Evolutionary conservation across 1,140 invertebrate genomes (phyloP).

Genomic region (Trichonephila clavata): DNA sequence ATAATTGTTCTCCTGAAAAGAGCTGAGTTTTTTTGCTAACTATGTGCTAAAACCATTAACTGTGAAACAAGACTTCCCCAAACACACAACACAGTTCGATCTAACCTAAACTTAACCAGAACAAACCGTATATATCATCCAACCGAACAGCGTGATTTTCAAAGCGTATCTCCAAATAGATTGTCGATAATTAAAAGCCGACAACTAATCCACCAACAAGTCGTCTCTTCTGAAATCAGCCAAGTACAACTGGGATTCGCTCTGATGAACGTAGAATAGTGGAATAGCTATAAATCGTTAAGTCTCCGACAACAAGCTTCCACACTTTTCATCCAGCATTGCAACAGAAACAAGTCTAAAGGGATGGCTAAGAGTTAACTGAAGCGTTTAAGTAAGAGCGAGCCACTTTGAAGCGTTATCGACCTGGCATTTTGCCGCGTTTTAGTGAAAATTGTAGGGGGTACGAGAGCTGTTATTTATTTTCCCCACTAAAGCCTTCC

Average conservation of each 20-base stretch:
- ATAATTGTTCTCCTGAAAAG: no score
- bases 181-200: conserved; percentile 34
- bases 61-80: no score
- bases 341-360: conserved; percentile 49
- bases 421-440: conserved; percentile 46
- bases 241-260: not conserved
- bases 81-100: no score
- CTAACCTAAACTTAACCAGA: no score
- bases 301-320: not conserved
- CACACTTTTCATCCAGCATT: conserved; percentile 24
- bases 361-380: conserved; percentile 11
- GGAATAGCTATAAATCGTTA: conserved; percentile 17
- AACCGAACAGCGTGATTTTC: not conserved
- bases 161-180: not conserved
- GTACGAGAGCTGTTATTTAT: conserved; percentile 16
- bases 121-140: no score
- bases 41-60: no score
- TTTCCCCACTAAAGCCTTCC: not conserved
- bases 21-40: no score
- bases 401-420: conserved; percentile 21
- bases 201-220: conserved; percentile 33
- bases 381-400: conserved; percentile 51
- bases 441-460: conserved; percentile 33
- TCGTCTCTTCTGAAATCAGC: not conserved
- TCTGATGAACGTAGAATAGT: not conserved